Conservation (phyloP, 2,888 invertebrate genomes). For the Alloplasta piceator region DNA sequence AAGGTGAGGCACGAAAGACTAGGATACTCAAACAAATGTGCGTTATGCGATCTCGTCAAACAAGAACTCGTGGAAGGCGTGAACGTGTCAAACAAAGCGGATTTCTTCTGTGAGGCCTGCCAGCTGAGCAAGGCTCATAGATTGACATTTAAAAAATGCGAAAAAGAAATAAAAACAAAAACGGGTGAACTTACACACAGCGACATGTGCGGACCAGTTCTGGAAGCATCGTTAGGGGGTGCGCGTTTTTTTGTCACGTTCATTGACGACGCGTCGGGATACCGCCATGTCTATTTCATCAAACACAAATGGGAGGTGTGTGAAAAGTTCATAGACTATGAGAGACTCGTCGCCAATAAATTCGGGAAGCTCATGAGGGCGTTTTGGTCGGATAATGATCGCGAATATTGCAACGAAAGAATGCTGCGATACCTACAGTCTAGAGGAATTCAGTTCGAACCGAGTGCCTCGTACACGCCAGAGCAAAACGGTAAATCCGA, state of each 20-base stretch:
- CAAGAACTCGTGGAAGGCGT: constrained; percentile 44
- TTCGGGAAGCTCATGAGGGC: constrained; percentile 41
- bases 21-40: constrained; percentile 47
- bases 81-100: constrained; percentile 33
- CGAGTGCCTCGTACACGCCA: constrained; percentile 70
- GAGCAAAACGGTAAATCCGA: constrained; percentile 74
- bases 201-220: constrained; percentile 65
- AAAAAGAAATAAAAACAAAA: constrained; percentile 6
- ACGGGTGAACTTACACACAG: constrained; percentile 38
- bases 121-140: constrained; percentile 31
- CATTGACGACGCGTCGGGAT: constrained; percentile 61
- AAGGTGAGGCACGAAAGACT: constrained; percentile 60
- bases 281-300: constrained; percentile 51
- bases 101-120: constrained; percentile 61
- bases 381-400: constrained; percentile 60
- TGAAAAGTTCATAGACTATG: constrained; percentile 55
- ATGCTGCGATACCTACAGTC: constrained; percentile 60
- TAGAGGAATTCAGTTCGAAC: constrained; percentile 69
- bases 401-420: constrained; percentile 54
- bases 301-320: constrained; percentile 58
- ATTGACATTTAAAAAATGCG: neutral
- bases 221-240: constrained; percentile 49
- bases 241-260: constrained; percentile 62
- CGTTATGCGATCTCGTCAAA: constrained; percentile 40
- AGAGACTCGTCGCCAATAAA: constrained; percentile 53